Conservation (phyloP, 2,888 invertebrate genomes). For the Drosophila subquinaria region DNA sequence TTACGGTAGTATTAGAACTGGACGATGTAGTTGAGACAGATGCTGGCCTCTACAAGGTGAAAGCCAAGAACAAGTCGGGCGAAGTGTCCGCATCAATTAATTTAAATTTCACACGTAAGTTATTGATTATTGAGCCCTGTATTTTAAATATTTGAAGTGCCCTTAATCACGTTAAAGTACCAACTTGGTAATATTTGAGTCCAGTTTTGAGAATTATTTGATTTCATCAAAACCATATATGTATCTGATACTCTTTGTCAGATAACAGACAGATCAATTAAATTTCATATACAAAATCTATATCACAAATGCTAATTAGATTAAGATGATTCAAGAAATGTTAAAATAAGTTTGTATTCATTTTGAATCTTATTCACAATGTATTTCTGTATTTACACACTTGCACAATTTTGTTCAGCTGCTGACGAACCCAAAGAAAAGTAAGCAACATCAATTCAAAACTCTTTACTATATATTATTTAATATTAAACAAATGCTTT, state of each 20-base stretch:
- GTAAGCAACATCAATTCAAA: constrained; percentile 87
- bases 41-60: constrained; percentile 98
- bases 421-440: constrained; percentile 98
- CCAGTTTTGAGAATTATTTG: neutral
- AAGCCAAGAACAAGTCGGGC: constrained; percentile 98
- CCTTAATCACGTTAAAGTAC: too few relatives aligned
- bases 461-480: neutral
- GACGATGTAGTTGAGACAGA: constrained; percentile 98
- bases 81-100: constrained; percentile 98
- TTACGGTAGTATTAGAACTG: constrained; percentile 95
- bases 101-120: constrained; percentile 99
- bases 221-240: too few relatives aligned
- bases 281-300: neutral
- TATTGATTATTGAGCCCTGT: constrained; percentile 22
- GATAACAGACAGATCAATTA: too few relatives aligned
- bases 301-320: too few relatives aligned
- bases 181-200: too few relatives aligned
- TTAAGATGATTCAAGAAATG: neutral
- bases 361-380: constrained; percentile 10
- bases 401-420: constrained; percentile 87
- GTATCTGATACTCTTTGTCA: too few relatives aligned
- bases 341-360: neutral
- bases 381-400: constrained; percentile 37
- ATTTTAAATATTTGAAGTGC: too few relatives aligned
- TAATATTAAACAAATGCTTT: constrained; percentile 26